A percentile compares a stretch with the other conserved stretches of the same genome.
Evolutionary conservation across 2,113 vertebrate species (phyloP).

Genomic region (Mustelus asterias): DNA sequence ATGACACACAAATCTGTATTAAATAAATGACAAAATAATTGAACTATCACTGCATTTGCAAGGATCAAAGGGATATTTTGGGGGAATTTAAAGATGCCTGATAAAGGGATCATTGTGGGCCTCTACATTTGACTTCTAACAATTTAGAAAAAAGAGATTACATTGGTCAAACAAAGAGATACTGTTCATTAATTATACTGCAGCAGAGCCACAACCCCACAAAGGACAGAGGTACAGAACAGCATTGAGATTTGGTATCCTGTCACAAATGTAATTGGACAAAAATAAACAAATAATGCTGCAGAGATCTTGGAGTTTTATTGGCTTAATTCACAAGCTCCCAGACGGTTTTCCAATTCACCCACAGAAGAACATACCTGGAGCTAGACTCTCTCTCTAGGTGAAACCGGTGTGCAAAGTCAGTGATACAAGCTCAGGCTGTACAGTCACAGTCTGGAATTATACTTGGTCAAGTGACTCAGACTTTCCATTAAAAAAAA

Average conservation of each 20-base stretch:
- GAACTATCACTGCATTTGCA: not conserved
- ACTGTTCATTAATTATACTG: not conserved
- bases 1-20: not conserved
- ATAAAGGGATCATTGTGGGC: not conserved
- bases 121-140: not conserved
- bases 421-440: not conserved
- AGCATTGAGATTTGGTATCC: not conserved
- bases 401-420: not conserved
- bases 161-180: constrained; percentile 10
- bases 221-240: not conserved
- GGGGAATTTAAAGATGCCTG: not conserved
- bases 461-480: not conserved
- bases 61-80: not conserved
- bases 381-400: not conserved
- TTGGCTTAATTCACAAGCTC: not conserved
- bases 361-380: not conserved
- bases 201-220: not conserved
- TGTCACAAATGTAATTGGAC: not conserved
- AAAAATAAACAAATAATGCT: not conserved
- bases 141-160: not conserved
- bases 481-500: not conserved
- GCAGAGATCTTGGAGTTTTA: not conserved
- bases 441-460: not conserved
- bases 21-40: not conserved
- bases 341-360: not conserved